phyloP scores from a whole-genome alignment of 2,888 invertebrate genomes.

The Steinernema carpocapsae region DNA sequence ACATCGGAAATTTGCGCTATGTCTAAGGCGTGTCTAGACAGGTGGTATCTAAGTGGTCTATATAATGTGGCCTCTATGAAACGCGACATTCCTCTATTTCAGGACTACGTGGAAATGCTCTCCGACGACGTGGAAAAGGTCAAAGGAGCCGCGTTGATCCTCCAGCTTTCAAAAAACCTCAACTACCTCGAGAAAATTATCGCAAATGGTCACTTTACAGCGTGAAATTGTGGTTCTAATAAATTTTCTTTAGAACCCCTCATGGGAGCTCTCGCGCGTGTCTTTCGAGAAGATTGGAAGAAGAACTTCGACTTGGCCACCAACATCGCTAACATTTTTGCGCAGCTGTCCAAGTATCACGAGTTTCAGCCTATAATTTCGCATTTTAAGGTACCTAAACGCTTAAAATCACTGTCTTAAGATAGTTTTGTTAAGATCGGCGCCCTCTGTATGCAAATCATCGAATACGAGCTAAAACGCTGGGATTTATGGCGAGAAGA shows the following conservation, averaged over 20 bases:
- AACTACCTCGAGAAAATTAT: constrained; percentile 91
- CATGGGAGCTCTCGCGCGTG: constrained; percentile 90
- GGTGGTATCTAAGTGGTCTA: too few relatives aligned
- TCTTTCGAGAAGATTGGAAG: constrained; percentile 95
- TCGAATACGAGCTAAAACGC: constrained; percentile 89
- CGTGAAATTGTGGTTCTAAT: background rate
- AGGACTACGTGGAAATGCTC: constrained; percentile 90
- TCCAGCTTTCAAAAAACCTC: constrained; percentile 88
- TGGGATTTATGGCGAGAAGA: constrained; percentile 85
- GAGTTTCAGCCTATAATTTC: constrained; percentile 92
- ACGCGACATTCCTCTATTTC: constrained; percentile 73
- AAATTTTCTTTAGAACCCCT: constrained; percentile 76
- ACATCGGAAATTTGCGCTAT: too few relatives aligned
- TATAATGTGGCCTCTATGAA: too few relatives aligned
- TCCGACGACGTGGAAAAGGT: constrained; percentile 94
- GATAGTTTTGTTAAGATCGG: constrained; percentile 72
- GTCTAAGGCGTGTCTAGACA: too few relatives aligned
- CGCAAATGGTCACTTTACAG: constrained; percentile 78
- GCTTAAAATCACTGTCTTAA: background rate
- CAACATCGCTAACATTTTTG: constrained; percentile 93
- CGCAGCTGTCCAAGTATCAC: constrained; percentile 93
- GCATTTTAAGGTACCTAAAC: constrained; percentile 83
- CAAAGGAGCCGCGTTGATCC: constrained; percentile 83
- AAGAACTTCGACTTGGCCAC: constrained; percentile 92
- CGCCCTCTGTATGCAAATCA: constrained; percentile 92